phyloP scores from a whole-genome alignment of 2,797 vertebrate species.

The Pseudomugil tenellus region DNA sequence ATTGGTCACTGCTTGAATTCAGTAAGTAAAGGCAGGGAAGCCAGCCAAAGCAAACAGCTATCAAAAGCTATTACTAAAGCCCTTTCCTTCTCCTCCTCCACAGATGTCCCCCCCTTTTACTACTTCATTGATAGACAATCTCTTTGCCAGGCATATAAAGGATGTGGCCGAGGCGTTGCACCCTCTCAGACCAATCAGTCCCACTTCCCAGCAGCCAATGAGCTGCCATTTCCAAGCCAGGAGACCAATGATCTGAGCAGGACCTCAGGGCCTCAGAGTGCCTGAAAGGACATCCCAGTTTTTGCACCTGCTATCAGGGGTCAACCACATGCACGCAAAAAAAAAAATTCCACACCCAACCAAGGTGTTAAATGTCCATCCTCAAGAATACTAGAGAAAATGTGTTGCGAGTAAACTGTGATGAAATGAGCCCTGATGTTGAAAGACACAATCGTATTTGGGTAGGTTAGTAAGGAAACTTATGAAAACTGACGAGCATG shows the following conservation, averaged over 20 bases:
- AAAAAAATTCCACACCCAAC: slow-evolving; percentile 10
- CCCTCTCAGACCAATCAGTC: slow-evolving; percentile 49
- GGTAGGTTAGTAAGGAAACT: background rate
- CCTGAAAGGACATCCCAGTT: slow-evolving; percentile 57
- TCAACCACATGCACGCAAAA: slow-evolving; percentile 18
- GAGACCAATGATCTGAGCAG: slow-evolving; percentile 41
- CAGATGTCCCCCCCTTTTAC: slow-evolving; percentile 69
- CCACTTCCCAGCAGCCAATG: slow-evolving; percentile 64
- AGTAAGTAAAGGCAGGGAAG: slow-evolving; percentile 79
- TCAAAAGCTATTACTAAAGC: slow-evolving; percentile 51
- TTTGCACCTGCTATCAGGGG: slow-evolving; percentile 72
- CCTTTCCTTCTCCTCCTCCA: slow-evolving; percentile 53
- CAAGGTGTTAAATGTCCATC: slow-evolving; percentile 5
- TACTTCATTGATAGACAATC: slow-evolving; percentile 88
- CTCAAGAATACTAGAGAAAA: background rate
- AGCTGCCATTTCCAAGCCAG: slow-evolving; percentile 18
- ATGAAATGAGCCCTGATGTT: background rate
- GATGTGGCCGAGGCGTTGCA: slow-evolving; percentile 49
- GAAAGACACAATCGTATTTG: background rate
- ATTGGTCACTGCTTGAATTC: slow-evolving; percentile 74
- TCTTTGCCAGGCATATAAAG: slow-evolving; percentile 79
- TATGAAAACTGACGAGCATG: background rate
- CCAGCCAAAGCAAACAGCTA: slow-evolving; percentile 51
- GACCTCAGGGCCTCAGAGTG: slow-evolving; percentile 31
- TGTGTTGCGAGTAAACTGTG: slow-evolving; percentile 9